Evolutionary conservation across 1,140 invertebrate genomes (phyloP).

Genomic region (Polypedilum pembai): DNA sequence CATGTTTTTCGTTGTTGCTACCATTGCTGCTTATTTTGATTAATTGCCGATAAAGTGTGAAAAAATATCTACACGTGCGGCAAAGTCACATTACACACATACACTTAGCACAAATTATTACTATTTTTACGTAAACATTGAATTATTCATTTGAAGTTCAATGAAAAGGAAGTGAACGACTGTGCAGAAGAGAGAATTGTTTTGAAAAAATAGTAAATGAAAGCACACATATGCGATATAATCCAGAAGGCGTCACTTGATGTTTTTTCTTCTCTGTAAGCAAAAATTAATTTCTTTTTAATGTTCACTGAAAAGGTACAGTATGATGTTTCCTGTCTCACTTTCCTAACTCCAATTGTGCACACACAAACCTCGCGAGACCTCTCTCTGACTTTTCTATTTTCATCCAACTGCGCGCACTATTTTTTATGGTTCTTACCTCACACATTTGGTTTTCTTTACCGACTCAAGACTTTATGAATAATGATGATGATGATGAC

Average conservation of each 20-base stretch:
- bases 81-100: not conserved
- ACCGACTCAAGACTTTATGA: too few species aligned
- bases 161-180: too few species aligned
- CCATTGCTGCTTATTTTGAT: not conserved
- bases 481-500: too few species aligned
- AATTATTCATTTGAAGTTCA: not conserved
- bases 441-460: too few species aligned
- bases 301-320: constrained; percentile 5
- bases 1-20: too few species aligned
- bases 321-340: constrained; percentile 4
- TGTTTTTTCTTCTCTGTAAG: not conserved
- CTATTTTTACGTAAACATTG: not conserved
- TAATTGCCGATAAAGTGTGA: constrained; percentile 11
- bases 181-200: too few species aligned
- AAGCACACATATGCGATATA: not conserved
- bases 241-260: not conserved
- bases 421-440: too few species aligned
- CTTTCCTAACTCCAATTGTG: not conserved
- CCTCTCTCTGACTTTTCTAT: too few species aligned
- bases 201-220: not conserved
- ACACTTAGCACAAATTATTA: not conserved
- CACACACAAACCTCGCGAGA: too few species aligned
- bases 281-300: constrained; percentile 2
- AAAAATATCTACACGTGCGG: not conserved
- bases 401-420: too few species aligned